Conservation (phyloP, 2,888 invertebrate species). For the Nymphalis c-album region DNA sequence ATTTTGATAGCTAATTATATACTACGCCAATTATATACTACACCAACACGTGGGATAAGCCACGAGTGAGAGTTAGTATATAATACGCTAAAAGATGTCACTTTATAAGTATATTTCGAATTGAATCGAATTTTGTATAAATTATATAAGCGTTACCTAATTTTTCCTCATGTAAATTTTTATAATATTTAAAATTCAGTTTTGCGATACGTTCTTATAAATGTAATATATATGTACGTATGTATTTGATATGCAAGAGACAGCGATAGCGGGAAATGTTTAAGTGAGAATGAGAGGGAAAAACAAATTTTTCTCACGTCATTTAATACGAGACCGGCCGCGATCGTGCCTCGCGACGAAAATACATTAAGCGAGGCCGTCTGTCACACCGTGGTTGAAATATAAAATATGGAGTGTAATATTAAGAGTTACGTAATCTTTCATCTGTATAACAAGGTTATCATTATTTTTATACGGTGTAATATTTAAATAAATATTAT, state of each 20-base stretch:
- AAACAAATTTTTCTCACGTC: conserved; percentile 62
- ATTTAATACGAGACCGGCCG: conserved; percentile 56
- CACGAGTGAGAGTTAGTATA: no score
- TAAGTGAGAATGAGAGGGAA: conserved; percentile 31
- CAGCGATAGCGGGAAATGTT: conserved; percentile 17
- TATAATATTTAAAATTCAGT: conserved; percentile 21
- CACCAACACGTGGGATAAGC: no score
- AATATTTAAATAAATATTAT: no score
- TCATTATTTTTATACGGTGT: background rate
- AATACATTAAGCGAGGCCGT: conserved; percentile 57
- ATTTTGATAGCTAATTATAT: no score
- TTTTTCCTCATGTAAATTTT: conserved; percentile 18
- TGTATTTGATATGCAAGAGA: conserved; percentile 17
- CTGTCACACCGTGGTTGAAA: conserved; percentile 50
- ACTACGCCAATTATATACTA: no score
- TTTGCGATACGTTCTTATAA: conserved; percentile 25
- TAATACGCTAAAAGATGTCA: background rate
- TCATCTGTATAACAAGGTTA: background rate
- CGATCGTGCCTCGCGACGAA: conserved; percentile 46
- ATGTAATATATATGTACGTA: conserved; percentile 17
- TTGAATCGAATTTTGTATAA: conserved; percentile 2
- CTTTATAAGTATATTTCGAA: background rate
- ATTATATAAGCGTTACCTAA: conserved; percentile 6
- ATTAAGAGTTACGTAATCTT: background rate
- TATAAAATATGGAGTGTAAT: conserved; percentile 1